Evolutionary conservation across 2,888 invertebrate species (phyloP).

Genomic region (Drosophila flavopinicola): DNA sequence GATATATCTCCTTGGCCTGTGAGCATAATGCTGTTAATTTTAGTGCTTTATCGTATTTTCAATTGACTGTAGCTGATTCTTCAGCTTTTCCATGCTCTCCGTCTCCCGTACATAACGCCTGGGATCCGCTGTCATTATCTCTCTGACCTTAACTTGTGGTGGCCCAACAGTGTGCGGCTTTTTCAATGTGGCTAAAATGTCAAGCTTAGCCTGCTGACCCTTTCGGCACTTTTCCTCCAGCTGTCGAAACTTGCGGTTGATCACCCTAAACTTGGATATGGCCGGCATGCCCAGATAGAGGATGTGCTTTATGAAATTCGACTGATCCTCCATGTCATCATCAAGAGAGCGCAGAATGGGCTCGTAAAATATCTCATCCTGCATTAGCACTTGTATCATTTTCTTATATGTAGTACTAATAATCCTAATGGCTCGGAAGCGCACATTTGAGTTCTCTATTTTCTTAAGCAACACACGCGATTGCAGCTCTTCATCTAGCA

Average conservation of each 20-base stretch:
- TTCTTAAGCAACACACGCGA: constrained; percentile 74
- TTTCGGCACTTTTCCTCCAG: constrained; percentile 73
- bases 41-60: constrained; percentile 80
- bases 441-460: constrained; percentile 81
- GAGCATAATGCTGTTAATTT: constrained; percentile 80
- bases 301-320: constrained; percentile 79
- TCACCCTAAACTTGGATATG: constrained; percentile 69
- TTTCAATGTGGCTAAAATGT: constrained; percentile 1
- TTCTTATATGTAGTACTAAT: constrained; percentile 80
- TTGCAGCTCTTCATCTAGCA: constrained; percentile 75
- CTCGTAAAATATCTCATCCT: constrained; percentile 83
- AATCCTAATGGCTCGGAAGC: constrained; percentile 78
- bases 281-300: constrained; percentile 82
- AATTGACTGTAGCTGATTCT: constrained; percentile 70
- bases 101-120: constrained; percentile 83
- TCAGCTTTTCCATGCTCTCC: constrained; percentile 78
- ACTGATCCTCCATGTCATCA: constrained; percentile 82
- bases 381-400: constrained; percentile 76
- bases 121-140: constrained; percentile 16
- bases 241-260: constrained; percentile 70
- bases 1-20: constrained; percentile 80
- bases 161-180: constrained; percentile 43
- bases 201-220: constrained; percentile 39
- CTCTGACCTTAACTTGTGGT: constrained; percentile 6
- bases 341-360: constrained; percentile 82